These are phyloP conservation scores for Cuniculus paca DNA, from an alignment of 2,797 vertebrate species.

Conservation along the genomic window DNA sequence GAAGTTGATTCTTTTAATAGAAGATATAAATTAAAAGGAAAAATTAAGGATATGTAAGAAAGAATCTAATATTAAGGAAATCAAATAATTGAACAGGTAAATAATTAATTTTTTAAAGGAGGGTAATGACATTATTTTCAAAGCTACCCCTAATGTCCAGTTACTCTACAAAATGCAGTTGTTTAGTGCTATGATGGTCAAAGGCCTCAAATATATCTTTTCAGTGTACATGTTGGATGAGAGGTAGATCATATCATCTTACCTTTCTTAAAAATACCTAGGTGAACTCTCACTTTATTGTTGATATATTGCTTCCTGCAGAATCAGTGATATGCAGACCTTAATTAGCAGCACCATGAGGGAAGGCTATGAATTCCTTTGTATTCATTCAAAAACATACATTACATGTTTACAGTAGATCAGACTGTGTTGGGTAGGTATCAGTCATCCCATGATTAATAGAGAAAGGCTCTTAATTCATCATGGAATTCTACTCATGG, in stretches of 20 bases:
- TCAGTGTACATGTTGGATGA: neutral
- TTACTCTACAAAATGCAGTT: neutral
- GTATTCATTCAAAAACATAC: neutral
- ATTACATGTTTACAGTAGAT: no score
- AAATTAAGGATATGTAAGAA: conserved; percentile 12
- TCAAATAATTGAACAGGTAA: neutral
- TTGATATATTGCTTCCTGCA: no score
- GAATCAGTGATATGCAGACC: neutral
- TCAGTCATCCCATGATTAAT: no score
- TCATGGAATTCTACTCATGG: neutral
- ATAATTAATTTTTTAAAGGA: neutral
- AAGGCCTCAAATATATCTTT: neutral
- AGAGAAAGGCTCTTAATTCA: neutral
- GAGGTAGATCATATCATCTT: conserved; percentile 6
- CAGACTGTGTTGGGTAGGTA: neutral
- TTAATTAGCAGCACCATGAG: neutral
- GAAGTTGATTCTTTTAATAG: neutral
- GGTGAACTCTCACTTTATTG: neutral
- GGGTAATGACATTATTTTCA: neutral
- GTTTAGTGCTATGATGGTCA: neutral
- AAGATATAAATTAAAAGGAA: neutral
- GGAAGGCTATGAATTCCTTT: neutral
- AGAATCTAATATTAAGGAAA: conserved; percentile 7
- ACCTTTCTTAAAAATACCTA: neutral
- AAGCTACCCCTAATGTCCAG: neutral